Evolutionary conservation across 2,888 invertebrate species (phyloP).

Genomic region (Pachydiplax longipennis): DNA sequence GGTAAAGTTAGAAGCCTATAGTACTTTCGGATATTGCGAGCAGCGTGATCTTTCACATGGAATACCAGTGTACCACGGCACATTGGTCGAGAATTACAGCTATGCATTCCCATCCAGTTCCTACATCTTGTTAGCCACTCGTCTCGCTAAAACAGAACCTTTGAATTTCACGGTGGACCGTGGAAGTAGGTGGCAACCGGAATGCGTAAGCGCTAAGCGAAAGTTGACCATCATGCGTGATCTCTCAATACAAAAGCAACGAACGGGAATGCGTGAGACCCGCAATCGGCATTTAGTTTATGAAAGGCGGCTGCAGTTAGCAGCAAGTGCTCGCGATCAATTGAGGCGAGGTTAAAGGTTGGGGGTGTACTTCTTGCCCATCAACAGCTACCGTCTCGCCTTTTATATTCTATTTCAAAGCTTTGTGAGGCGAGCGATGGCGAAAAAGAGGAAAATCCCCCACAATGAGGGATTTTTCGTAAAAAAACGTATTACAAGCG

Average conservation of each 20-base stretch:
- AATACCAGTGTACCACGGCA: no score
- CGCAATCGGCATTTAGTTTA: not conserved
- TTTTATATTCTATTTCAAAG: not conserved
- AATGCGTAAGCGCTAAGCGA: not conserved
- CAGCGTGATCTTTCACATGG: no score
- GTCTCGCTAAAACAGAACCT: no score
- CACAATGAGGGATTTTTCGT: not conserved
- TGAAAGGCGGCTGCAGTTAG: not conserved
- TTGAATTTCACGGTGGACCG: no score
- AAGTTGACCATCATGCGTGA: not conserved
- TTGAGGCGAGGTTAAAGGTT: not conserved
- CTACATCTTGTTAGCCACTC: no score
- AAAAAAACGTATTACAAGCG: not conserved
- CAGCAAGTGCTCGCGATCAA: conserved; percentile 18
- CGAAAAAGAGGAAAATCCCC: not conserved
- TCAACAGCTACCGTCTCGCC: not conserved
- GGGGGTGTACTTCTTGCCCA: not conserved
- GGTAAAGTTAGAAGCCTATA: no score
- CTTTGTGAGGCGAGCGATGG: not conserved
- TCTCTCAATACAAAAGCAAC: no score
- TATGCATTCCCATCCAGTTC: no score
- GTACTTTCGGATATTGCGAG: no score
- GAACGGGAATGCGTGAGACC: not conserved
- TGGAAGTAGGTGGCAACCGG: not conserved
- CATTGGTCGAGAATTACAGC: no score